Evolutionary conservation across 2,797 vertebrate genomes (phyloP), one percentile per base, ranked within the genome.

Genomic region (Selene dorsalis): DNA sequence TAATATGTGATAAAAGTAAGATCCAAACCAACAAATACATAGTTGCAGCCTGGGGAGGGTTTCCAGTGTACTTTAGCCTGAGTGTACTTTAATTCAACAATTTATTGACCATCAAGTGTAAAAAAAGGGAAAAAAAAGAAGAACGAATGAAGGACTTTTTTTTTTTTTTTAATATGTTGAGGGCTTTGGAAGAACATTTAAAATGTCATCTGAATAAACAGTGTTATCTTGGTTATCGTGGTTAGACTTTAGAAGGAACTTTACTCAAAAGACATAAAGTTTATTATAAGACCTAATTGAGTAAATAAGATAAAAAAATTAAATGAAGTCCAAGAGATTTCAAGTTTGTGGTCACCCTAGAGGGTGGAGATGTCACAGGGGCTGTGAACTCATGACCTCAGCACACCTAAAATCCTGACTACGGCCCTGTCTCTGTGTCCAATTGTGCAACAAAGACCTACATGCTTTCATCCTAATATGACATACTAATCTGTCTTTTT

Each of bases 401-500:
- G 16, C 55, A 13, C 26, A 50, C 56, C 4, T 28, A 26, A 65
- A 74, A 69, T 11, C 30, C 9, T 50, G 4, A 58, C 13, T 35
- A 32, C 7, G 0, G 6, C 8, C 9, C 24, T 35, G n/a, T 59
- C 3, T 76, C 22, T 73, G 41, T 75, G 66, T 83, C 20, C 55
- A n/a, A 39, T 24, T 39, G 45, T 55, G 11, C 4, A 28, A 65
- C 43, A 76, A 48, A 74, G 22, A 82, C 65, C 43, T 60, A 74
- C 17, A 45, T 84, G 38, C 65, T 30, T 70, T n/a, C 20, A 35
- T 65, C 38, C 58, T 62, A 13, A 52, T 64, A 26, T 80, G 57
- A 73, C 61, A 73, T 6, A 66, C 55, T 69, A 56, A 73, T 71
- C 69, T 64, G 26, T 11, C 84, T 73, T 66, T 67, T 41, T 20